Evolutionary conservation across 35 echinoderm and acorn worm genomes (phyloP).

Genomic region (Apostichopus parvimensis): DNA sequence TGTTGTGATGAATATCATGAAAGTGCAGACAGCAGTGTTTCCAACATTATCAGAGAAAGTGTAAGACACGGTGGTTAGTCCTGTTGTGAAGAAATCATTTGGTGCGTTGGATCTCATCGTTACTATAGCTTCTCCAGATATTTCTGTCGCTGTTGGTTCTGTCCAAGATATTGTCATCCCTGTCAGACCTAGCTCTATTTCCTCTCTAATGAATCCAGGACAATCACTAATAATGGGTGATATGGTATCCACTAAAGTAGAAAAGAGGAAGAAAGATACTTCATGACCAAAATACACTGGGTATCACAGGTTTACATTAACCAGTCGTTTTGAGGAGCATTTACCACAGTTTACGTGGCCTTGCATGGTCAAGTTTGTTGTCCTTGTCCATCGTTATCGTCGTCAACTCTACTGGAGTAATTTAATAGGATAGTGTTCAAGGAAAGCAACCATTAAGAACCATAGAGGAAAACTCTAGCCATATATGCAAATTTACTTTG

Average conservation of each 20-base stretch:
- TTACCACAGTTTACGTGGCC: no score
- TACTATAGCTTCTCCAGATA: background rate
- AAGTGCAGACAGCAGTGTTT: background rate
- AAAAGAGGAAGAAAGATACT: background rate
- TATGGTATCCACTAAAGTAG: background rate
- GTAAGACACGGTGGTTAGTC: background rate
- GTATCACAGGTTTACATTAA: no score
- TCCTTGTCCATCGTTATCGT: no score
- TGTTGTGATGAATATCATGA: background rate
- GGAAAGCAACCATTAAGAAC: no score
- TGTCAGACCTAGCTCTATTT: background rate
- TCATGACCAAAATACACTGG: no score
- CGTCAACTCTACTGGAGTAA: no score
- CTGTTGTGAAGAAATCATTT: background rate
- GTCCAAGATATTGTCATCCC: background rate
- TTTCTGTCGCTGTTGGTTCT: background rate
- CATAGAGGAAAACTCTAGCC: no score
- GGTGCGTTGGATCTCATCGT: background rate
- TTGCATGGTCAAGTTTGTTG: no score
- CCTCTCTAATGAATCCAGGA: background rate
- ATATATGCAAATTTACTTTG: no score
- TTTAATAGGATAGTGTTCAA: no score
- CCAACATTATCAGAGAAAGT: background rate
- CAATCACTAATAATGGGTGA: background rate
- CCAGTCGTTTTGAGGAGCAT: no score